Percentiles rank a stretch among this genome's conserved stretches.
Conservation (phyloP, 1,140 invertebrate species). For the Drosophila nasuta region DNA sequence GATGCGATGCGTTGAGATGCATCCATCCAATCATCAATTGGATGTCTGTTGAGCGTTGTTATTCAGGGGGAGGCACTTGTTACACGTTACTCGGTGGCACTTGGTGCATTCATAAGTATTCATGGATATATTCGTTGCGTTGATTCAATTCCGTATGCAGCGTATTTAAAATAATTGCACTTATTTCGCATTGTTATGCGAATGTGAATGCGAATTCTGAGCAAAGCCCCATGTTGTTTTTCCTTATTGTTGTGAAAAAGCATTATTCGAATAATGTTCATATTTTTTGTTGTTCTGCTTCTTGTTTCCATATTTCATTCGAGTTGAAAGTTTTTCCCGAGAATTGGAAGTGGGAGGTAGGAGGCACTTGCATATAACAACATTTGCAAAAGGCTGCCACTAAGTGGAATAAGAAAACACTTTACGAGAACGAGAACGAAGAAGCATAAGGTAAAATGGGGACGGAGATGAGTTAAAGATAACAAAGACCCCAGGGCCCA, state of each 20-base stretch:
- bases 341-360: not conserved
- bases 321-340: slow-evolving; percentile 9
- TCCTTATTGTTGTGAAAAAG: too few species aligned
- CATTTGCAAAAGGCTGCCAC: slow-evolving; percentile 35
- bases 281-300: not conserved
- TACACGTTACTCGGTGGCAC: not conserved
- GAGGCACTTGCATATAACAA: slow-evolving; percentile 45
- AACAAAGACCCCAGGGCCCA: slow-evolving; percentile 25
- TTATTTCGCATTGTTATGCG: slow-evolving; percentile 18
- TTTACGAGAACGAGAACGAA: not conserved
- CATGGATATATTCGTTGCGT: slow-evolving; percentile 3
- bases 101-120: slow-evolving; percentile 1
- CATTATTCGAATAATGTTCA: too few species aligned
- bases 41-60: not conserved
- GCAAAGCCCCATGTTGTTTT: not conserved
- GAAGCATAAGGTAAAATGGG: not conserved
- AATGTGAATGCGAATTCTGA: not conserved
- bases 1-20: not conserved
- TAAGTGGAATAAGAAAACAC: slow-evolving; percentile 35
- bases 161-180: slow-evolving; percentile 14
- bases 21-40: not conserved
- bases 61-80: not conserved
- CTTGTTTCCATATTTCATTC: not conserved
- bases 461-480: slow-evolving; percentile 17
- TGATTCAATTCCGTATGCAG: slow-evolving; percentile 13